Evolutionary conservation across 2,113 vertebrate genomes (phyloP), one percentile per base, ranked within the genome.

Genomic region (Calyptomena viridis): DNA sequence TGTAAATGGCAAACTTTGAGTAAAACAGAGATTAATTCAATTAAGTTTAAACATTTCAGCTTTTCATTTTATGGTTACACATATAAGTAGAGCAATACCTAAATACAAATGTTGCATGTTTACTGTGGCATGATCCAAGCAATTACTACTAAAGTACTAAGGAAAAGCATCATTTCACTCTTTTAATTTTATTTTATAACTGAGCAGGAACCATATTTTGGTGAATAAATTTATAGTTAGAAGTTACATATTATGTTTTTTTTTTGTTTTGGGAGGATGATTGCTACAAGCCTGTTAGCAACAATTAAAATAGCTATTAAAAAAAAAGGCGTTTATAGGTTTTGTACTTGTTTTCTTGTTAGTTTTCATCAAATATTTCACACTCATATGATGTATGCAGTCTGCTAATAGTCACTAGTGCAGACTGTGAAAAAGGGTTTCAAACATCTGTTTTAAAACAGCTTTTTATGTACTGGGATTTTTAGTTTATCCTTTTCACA

Each of bases 181-280:
- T 63, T 93, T 93, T 69, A 84, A 92, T 96, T 97, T 95, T 87
- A 71, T 87, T 94, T 94, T 90, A 81, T 90, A 94, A 96, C 94
- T 92, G 74, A 50, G 28, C 13, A 6, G 40, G 79, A 89, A 84
- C 8, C 7, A 18, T 58, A 69, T 87, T 96, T 96, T 67, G 42
- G 20, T 47, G 59, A 87, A 82, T 50, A 86, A 2, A 31, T 91
- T 89, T 76, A 58, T 39, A 91, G 55, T 79, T 80, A 69, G 60
- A 82, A 53, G 44, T 56, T 89, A 64, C 42, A 59, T 68, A 52
- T 82, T 82, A 44, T 27, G 12, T 8, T 9, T 68, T 64, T 33
- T 87, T 22, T 83, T 72, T 92, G 42, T 67, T 94, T 89, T 78
- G 55, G 44, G 86, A 78, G 47, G 22, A 58, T 4, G 1, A 63